These are phyloP conservation scores for Sussaba pulchella DNA, from an alignment of 2,888 invertebrate genomes.

Conservation along the genomic window DNA sequence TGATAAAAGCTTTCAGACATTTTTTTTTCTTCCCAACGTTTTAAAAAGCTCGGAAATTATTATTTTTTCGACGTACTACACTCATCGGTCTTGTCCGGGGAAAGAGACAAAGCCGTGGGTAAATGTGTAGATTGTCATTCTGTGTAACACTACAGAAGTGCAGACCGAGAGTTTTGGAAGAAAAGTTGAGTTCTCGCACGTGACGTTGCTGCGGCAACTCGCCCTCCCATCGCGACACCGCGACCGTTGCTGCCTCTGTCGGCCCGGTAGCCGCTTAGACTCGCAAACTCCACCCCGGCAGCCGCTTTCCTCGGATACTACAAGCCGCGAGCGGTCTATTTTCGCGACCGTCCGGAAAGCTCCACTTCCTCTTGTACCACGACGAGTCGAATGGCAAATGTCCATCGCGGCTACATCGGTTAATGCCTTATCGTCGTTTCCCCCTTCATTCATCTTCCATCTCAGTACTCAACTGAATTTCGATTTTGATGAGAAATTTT, in stretches of 20 bases:
- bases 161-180: slow-evolving; percentile 10
- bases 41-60: neutral
- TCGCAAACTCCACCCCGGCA: slow-evolving; percentile 14
- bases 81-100: no score
- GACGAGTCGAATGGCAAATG: slow-evolving; percentile 42
- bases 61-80: neutral
- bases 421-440: slow-evolving; percentile 2
- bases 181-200: slow-evolving; percentile 52
- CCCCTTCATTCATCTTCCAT: neutral
- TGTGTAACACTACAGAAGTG: neutral
- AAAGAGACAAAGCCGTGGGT: neutral
- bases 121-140: slow-evolving; percentile 11
- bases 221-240: slow-evolving; percentile 49
- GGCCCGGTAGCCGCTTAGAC: slow-evolving; percentile 24
- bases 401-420: slow-evolving; percentile 24
- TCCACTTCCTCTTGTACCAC: slow-evolving; percentile 67
- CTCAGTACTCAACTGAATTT: no score
- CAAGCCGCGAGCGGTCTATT: slow-evolving; percentile 72
- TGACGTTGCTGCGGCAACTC: slow-evolving; percentile 64
- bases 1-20: no score
- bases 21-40: no score
- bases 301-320: slow-evolving; percentile 24
- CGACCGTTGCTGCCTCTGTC: slow-evolving; percentile 29
- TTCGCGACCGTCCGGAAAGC: slow-evolving; percentile 74
- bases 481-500: no score